These are phyloP conservation scores for Arizona elegans DNA, from an alignment of 2,113 vertebrate genomes.

Conservation along the genomic window DNA sequence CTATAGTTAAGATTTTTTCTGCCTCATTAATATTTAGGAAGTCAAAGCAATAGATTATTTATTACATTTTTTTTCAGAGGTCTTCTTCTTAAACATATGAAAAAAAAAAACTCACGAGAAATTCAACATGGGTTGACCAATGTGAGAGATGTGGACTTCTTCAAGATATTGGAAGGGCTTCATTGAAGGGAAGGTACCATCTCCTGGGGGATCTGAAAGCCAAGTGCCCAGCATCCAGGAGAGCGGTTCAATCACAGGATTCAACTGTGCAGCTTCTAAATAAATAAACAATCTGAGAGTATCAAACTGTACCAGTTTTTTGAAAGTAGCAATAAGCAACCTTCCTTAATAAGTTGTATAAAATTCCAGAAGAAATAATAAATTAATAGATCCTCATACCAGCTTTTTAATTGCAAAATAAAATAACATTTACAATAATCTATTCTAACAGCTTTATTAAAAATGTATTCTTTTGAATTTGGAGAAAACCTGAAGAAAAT, in stretches of 20 bases:
- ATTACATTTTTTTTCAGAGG: background rate
- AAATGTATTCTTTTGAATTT: background rate
- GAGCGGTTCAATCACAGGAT: conserved; percentile 76
- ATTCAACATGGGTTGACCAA: conserved; percentile 78
- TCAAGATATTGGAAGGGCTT: conserved; percentile 87
- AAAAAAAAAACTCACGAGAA: conserved; percentile 74
- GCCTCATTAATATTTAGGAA: background rate
- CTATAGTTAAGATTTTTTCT: background rate
- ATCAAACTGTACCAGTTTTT: background rate
- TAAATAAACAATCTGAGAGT: conserved; percentile 9
- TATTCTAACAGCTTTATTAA: background rate
- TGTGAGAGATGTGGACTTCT: conserved; percentile 81
- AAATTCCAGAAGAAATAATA: background rate
- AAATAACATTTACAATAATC: background rate
- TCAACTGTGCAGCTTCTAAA: conserved; percentile 74
- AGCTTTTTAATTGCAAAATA: background rate
- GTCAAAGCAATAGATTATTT: background rate
- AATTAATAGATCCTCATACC: background rate
- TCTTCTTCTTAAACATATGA: background rate
- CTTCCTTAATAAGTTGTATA: background rate
- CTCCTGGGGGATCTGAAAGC: conserved; percentile 85
- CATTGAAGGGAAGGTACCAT: conserved; percentile 81
- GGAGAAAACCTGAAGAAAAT: background rate
- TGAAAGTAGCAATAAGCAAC: background rate
- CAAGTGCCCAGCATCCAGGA: conserved; percentile 94